phyloP scores from a whole-genome alignment of 2,797 vertebrate species.

The Hozukius guyotensis region DNA sequence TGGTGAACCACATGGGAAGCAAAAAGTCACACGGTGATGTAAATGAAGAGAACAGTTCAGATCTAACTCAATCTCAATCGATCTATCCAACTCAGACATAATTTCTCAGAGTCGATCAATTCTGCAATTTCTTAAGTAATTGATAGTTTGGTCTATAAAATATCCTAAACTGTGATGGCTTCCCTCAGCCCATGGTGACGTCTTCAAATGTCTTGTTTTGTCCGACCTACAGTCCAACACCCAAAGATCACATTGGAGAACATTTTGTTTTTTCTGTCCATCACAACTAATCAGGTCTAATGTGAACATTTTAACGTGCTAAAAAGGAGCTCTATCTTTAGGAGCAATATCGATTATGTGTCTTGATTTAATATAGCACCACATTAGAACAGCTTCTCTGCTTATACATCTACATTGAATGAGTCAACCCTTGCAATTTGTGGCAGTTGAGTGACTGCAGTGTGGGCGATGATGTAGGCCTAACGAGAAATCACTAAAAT shows the following conservation, averaged over 20 bases:
- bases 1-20: not conserved
- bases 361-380: not conserved
- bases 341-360: conserved; percentile 5
- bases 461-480: conserved; percentile 67
- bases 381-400: conserved; percentile 1
- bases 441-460: conserved; percentile 32
- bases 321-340: not conserved
- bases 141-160: not conserved
- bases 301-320: not conserved
- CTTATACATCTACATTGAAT: conserved; percentile 57
- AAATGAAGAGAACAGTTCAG: not conserved
- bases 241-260: not conserved
- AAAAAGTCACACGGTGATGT: not conserved
- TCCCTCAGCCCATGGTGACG: not conserved
- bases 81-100: not conserved
- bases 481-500: not conserved
- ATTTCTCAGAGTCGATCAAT: not conserved
- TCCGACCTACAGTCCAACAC: not conserved
- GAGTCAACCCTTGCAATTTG: conserved; percentile 60
- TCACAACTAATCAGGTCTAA: not conserved
- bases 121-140: not conserved
- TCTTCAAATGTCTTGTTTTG: not conserved
- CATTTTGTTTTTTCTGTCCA: not conserved
- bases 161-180: not conserved
- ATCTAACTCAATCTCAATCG: not conserved